Base-by-base conservation (phyloP, 2,888 invertebrate species). In the Leptopilina drosophilae region DNA sequence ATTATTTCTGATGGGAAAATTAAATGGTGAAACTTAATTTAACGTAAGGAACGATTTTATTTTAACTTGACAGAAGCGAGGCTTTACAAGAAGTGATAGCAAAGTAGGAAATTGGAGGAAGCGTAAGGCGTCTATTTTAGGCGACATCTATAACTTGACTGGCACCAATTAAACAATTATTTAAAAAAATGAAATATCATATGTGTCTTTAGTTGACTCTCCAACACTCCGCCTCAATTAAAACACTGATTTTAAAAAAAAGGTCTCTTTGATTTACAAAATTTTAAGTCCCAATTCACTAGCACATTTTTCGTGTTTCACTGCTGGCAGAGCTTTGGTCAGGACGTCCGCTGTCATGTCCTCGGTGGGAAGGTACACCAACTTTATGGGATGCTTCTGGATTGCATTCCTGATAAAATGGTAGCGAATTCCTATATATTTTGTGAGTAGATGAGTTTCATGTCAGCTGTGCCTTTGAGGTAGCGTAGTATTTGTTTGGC, bases 281-380 rank as follows among this genome's bases (percentile, higher is more conserved):
- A 59, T n/a, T n/a, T n/a, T n/a, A n/a, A 59, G 56, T 59, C n/a
- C 56, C 56, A 59, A 59, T 59, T 59, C 56, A n/a, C 56, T 59
- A n/a, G 56, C 6, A 59, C 56, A 59, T 59, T 59, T 59, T 59
- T 14, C 56, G n/a, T 59, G 56, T n/a, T 59, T 59, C 5, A n/a
- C 56, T 59, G n/a, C 56, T n/a, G 56, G 56, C n/a, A 59, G 56
- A 12, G 56, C 56, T 7, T 59, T 59, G n/a, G 56, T 59, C n/a
- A 59, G 42, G 20, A 76, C 46, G 20, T 76, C 62, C 5, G 62
- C 76, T 40, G 76, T 76, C 76, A 76, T 76, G 6, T 76, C 76
- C 11, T 76, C 76, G 33, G 76, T 76, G 26, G 76, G 62, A 15
- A 76, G 26, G 62, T 59, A 59, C 6, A n/a, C 12, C 26, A 76